Percentiles rank a stretch among this genome's conserved stretches.
phyloP scores from a whole-genome alignment of 2,113 vertebrate species.

The Pantherophis guttatus region DNA sequence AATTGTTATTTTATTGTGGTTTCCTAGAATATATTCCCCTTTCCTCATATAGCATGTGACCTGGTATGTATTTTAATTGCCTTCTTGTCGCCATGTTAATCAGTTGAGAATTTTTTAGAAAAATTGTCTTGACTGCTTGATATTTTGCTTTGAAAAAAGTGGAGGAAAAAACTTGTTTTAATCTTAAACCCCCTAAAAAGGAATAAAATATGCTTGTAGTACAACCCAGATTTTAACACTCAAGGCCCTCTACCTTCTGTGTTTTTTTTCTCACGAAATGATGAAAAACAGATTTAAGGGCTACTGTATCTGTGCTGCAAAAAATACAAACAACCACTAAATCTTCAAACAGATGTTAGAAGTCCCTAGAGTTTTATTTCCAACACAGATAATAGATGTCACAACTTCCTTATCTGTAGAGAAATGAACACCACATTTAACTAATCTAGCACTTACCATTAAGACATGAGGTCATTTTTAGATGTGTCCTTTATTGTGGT shows the following conservation, averaged over 20 bases:
- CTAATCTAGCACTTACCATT: not conserved
- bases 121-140: not conserved
- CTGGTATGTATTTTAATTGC: conserved; percentile 46
- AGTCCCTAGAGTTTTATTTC: not conserved
- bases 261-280: not conserved
- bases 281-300: not conserved
- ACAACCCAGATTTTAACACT: not conserved
- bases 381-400: not conserved
- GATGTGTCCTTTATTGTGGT: not conserved
- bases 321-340: not conserved
- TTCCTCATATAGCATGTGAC: conserved; percentile 1
- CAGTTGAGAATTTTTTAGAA: conserved; percentile 8
- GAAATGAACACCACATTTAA: not conserved
- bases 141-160: conserved; percentile 2
- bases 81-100: conserved; percentile 29
- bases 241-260: not conserved
- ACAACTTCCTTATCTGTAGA: not conserved
- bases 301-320: not conserved
- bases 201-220: not conserved
- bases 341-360: not conserved
- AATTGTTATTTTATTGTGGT: conserved; percentile 32
- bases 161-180: not conserved
- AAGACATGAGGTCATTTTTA: not conserved
- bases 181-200: not conserved
- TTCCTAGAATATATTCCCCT: conserved; percentile 23